Evolutionary conservation across 2,797 vertebrate species (phyloP), one percentile per base, ranked within the genome.

Genomic region (Microctenopoma steveboyesi): DNA sequence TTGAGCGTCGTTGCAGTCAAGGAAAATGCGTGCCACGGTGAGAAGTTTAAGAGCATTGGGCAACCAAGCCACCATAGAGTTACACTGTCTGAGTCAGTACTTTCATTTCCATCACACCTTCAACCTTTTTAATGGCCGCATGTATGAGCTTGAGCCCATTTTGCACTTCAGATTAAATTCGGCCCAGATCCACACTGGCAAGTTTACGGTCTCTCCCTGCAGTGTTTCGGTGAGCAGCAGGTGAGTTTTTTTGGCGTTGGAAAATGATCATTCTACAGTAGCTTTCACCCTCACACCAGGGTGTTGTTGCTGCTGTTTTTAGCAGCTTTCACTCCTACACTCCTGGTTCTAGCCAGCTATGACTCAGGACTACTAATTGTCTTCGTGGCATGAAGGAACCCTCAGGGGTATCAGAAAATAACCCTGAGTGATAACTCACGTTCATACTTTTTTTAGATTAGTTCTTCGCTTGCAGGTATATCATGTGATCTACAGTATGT

Each of bases 301-400:
- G 83, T 85, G 82, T 90, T 86, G 86, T 74, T 86, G 81, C 79
- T 86, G 78, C 88, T 86, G 86, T 88, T 89, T 89, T 84, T 87
- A 90, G 88, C 74, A 79, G 82, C 69, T 82, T 84, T 90, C 82
- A 86, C 89, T 89, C 88, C 86, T 84, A 87, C 89, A 86, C 84
- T 77, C 60, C 65, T 74, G 62, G 61, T 87, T 85, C 59, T 47
- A 86, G 83, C 85, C 78, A 82, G 79, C 77, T 62, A 87, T 91
- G 87, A 91, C 81, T 89, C 86, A 89, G 79, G 81, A 79, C 79
- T 84, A 82, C 76, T 90, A 88, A 92, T 90, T 91, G 83, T 88
- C 85, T 88, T 88, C 35, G 62, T 89, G 66, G 74, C 64, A 72
- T 80, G 42, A 80, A 87, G 72, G 77, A 80, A 81, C 74, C 84